Evolutionary conservation across 2,888 invertebrate genomes (phyloP), one percentile per base, ranked within the genome.

Genomic region (Nycteola revayana): DNA sequence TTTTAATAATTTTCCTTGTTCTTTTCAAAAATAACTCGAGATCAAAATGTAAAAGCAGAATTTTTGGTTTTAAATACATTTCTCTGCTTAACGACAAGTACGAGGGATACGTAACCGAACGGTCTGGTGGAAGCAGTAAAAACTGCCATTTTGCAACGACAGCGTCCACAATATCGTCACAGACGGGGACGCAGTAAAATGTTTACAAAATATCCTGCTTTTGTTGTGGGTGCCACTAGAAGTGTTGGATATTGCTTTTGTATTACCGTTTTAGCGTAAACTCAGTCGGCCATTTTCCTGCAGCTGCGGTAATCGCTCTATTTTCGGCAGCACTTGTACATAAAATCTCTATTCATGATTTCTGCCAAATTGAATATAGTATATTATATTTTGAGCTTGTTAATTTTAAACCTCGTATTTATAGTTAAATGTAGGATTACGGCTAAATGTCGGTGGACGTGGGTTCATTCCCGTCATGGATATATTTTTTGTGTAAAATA

Each of bases 101-200:
- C 53, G 47, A 48, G 40, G 49, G 66, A 61, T 62, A 70, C 67
- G 60, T 61, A 53, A 63, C 58, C 48, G 65, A 74, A 72, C 72
- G 72, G 71, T 70, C 64, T 71, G 67, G 66, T 59, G 66, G 73
- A 65, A 66, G 84, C 72, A 81, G 79, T 86, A 86, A 85, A 84
- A 84, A 78, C 60, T 68, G 79, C 71, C 76, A 75, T 84, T 78
- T 77, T 81, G 80, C 76, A 70, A 62, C 75, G 73, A 72, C 74
- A 76, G 75, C 77, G 73, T 67, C 75, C 79, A 79, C 82, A 84
- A 83, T 83, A 82, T 72, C 75, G 83, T 75, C 80, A 75, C 86
- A 85, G 83, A 66, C 83, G 70, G 85, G 75, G 75, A 60, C 77
- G 82, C 72, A 82, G 77, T 86, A 86, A 86, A 86, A 86, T 83